Conservation (phyloP, 2,888 invertebrate genomes). For the Caenorhabditis sp. region DNA sequence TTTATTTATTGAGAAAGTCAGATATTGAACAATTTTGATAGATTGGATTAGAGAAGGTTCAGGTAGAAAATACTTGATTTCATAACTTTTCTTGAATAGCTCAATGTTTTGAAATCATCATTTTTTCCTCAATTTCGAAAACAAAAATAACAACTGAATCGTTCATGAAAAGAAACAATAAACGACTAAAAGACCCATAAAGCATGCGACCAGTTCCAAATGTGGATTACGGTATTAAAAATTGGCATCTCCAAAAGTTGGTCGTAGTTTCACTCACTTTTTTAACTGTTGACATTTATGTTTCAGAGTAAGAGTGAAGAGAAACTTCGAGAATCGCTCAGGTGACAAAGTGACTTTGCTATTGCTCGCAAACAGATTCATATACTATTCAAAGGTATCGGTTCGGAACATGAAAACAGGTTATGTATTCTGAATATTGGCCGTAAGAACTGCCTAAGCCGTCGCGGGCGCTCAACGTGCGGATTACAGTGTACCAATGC, state of each 20-base stretch:
- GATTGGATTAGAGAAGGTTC: too few relatives aligned
- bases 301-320: background rate
- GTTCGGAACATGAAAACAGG: slow-evolving; percentile 64
- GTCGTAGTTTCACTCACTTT: slow-evolving; percentile 27
- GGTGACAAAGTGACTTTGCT: slow-evolving; percentile 22
- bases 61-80: too few relatives aligned
- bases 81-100: too few relatives aligned
- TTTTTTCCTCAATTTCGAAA: slow-evolving; percentile 2
- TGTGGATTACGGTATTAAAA: slow-evolving; percentile 26
- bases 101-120: too few relatives aligned
- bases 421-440: slow-evolving; percentile 54
- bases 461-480: slow-evolving; percentile 48
- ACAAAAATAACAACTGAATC: slow-evolving; percentile 44
- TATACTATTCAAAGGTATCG: slow-evolving; percentile 58
- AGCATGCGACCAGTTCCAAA: slow-evolving; percentile 35
- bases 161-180: slow-evolving; percentile 18
- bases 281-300: slow-evolving; percentile 21
- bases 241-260: slow-evolving; percentile 1
- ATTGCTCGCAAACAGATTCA: slow-evolving; percentile 35
- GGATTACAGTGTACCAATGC: slow-evolving; percentile 58
- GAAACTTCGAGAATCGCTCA: background rate
- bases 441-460: slow-evolving; percentile 62
- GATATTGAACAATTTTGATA: too few relatives aligned
- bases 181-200: slow-evolving; percentile 32
- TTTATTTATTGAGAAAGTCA: too few relatives aligned